phyloP scores from a whole-genome alignment of 2,888 invertebrate genomes.

The Diaperis boleti region DNA sequence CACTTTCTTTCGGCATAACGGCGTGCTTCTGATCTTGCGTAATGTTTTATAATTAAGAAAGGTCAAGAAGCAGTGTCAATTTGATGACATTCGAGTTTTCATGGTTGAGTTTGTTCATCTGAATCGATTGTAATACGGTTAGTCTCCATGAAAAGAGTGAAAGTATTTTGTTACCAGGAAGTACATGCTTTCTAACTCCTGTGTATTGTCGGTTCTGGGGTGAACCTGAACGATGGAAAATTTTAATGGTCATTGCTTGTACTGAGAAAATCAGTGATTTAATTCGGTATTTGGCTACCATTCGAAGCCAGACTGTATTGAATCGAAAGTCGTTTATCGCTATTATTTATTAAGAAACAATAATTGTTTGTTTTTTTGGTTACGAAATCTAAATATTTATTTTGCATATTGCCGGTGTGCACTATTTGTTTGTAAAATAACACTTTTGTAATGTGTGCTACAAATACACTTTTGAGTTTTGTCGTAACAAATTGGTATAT shows the following conservation, averaged over 20 bases:
- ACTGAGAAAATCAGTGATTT: neutral
- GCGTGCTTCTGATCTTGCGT: conserved; percentile 8
- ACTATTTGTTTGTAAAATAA: conserved; percentile 29
- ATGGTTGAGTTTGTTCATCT: conserved; percentile 15
- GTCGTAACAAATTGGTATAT: too few species aligned
- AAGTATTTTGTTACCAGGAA: conserved; percentile 25
- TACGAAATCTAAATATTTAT: conserved; percentile 29
- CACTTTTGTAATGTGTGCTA: conserved; percentile 24
- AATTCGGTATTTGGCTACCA: too few species aligned
- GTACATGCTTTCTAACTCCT: conserved; percentile 26
- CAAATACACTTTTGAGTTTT: conserved; percentile 24
- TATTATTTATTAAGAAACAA: conserved; percentile 14
- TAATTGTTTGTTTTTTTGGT: neutral
- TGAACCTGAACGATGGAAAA: neutral
- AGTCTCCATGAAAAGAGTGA: too few species aligned
- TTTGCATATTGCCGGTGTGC: conserved; percentile 1
- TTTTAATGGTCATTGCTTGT: neutral
- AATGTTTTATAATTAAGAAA: conserved; percentile 23
- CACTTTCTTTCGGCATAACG: conserved; percentile 19
- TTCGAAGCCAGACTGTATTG: too few species aligned
- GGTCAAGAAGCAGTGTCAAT: conserved; percentile 7
- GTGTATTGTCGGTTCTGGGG: conserved; percentile 7
- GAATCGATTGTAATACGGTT: too few species aligned
- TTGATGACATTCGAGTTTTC: conserved; percentile 8
- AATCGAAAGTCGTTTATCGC: too few species aligned